Conservation (phyloP, 2,113 vertebrate species). For the Solenodon paradoxus region DNA sequence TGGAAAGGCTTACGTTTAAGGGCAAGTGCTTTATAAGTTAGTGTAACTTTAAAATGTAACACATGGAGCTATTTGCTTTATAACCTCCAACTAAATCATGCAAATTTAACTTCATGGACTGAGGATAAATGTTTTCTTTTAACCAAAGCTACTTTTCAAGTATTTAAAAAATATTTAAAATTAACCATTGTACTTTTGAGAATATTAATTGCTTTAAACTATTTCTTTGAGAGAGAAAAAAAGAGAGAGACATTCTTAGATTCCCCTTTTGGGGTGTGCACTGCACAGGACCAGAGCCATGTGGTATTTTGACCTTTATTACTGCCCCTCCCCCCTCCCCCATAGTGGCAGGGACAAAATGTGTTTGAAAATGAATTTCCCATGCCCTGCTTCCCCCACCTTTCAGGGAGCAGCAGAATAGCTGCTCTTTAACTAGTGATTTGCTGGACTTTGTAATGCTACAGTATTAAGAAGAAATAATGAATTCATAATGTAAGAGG, state of each 20-base stretch:
- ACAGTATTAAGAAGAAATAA: conserved; percentile 39
- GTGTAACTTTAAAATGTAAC: conserved; percentile 23
- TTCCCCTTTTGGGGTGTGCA: not conserved
- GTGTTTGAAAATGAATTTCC: conserved; percentile 73
- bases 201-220: conserved; percentile 44
- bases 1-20: not conserved
- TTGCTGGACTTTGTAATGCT: conserved; percentile 52
- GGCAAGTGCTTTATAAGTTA: conserved; percentile 52
- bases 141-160: conserved; percentile 49
- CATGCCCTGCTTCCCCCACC: conserved; percentile 48
- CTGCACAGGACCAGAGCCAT: not conserved
- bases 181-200: conserved; percentile 49
- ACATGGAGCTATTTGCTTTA: not conserved
- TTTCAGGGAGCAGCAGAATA: conserved; percentile 43
- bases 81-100: not conserved
- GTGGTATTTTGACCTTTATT: conserved; percentile 4
- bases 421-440: conserved; percentile 30
- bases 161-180: conserved; percentile 54
- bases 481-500: conserved; percentile 48
- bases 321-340: not conserved
- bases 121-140: conserved; percentile 27
- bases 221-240: not conserved
- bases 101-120: not conserved
- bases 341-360: conserved; percentile 38
- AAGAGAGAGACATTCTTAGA: not conserved